Evolutionary conservation across 2,113 vertebrate species (phyloP).

Genomic region (Notothenia rossii): DNA sequence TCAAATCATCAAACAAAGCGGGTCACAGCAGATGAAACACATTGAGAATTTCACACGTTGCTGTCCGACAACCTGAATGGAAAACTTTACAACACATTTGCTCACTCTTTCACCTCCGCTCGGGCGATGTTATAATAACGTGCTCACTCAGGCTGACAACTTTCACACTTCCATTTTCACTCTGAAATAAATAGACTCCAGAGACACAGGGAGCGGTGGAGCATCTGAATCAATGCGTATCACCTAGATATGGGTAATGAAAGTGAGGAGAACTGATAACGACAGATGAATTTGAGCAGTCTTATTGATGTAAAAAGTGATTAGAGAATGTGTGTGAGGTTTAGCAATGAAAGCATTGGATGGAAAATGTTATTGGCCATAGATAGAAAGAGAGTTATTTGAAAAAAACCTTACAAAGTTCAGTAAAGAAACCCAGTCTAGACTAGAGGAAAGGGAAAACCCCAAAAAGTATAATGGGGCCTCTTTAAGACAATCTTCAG

Average conservation of each 20-base stretch:
- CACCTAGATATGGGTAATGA: slow-evolving; percentile 49
- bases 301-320: slow-evolving; percentile 18
- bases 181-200: slow-evolving; percentile 31
- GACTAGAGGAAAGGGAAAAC: no score
- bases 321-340: not conserved
- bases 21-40: slow-evolving; percentile 19
- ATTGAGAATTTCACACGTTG: slow-evolving; percentile 48
- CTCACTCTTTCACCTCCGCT: slow-evolving; percentile 34
- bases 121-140: slow-evolving; percentile 48
- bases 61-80: slow-evolving; percentile 40
- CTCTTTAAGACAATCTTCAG: not conserved
- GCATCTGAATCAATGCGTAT: not conserved
- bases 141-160: slow-evolving; percentile 53
- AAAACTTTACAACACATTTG: slow-evolving; percentile 38
- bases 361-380: not conserved
- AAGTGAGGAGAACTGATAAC: slow-evolving; percentile 33
- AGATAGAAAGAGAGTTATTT: not conserved
- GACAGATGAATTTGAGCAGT: slow-evolving; percentile 10
- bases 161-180: slow-evolving; percentile 62
- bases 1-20: not conserved
- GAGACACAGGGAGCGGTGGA: slow-evolving; percentile 4
- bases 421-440: not conserved
- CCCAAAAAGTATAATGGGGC: no score
- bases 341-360: no score
- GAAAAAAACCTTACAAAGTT: not conserved